Percentiles rank a stretch among this genome's conserved stretches.
Evolutionary conservation across 1,140 invertebrate species (phyloP).

Genomic region (Drosophila nigromelanica): DNA sequence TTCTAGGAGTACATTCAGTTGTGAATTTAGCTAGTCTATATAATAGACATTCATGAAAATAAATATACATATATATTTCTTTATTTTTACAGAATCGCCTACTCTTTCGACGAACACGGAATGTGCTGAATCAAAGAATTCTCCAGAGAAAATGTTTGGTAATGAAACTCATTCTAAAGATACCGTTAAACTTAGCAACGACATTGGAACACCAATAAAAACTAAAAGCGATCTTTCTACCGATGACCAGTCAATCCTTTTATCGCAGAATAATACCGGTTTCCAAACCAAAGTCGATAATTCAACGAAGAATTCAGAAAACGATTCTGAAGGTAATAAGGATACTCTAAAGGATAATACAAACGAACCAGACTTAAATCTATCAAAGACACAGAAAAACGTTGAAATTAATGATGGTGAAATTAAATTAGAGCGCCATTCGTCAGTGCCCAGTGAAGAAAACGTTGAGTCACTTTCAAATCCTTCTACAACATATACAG

Average conservation of each 20-base stretch:
- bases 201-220: slow-evolving; percentile 27
- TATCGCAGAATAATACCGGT: neutral
- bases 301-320: neutral
- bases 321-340: neutral
- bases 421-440: neutral
- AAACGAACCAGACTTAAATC: neutral
- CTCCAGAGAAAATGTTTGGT: too few species aligned
- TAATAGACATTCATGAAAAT: too few species aligned
- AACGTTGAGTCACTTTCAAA: neutral
- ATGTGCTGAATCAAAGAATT: neutral
- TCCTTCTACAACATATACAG: neutral
- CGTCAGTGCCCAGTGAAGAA: neutral
- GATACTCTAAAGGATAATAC: neutral
- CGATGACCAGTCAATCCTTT: slow-evolving; percentile 14
- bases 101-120: neutral
- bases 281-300: neutral
- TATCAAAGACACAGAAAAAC: neutral
- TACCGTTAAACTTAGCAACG: neutral
- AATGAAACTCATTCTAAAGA: neutral
- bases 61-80: too few species aligned
- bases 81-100: neutral
- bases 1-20: too few species aligned
- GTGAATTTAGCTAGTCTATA: too few species aligned
- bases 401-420: neutral
- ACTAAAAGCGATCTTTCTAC: slow-evolving; percentile 38